Conservation (phyloP, 2,888 invertebrate genomes). For the Macrosiphum euphorbiae region DNA sequence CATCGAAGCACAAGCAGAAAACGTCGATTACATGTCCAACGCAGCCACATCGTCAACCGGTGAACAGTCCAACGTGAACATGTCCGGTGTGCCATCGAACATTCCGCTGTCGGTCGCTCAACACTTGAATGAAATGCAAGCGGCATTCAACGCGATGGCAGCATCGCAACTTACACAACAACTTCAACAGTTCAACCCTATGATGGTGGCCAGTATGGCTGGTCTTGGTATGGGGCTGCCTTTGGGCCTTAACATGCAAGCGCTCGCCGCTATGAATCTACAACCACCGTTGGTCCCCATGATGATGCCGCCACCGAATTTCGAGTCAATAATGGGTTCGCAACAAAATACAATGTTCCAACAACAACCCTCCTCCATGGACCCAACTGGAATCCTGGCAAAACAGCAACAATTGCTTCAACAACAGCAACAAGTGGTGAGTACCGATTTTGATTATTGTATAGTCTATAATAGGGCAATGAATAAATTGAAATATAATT, state of each 20-base stretch:
- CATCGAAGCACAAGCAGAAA: constrained; percentile 23
- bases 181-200: constrained; percentile 88
- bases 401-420: constrained; percentile 80
- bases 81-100: constrained; percentile 69
- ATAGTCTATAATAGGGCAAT: neutral
- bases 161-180: constrained; percentile 83
- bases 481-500: neutral
- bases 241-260: constrained; percentile 83
- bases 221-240: constrained; percentile 81
- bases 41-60: constrained; percentile 66
- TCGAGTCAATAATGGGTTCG: constrained; percentile 75
- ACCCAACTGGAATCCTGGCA: constrained; percentile 73
- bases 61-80: constrained; percentile 71
- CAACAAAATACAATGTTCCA: constrained; percentile 73
- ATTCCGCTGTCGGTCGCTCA: constrained; percentile 75
- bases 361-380: constrained; percentile 71
- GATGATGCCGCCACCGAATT: constrained; percentile 88
- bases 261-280: constrained; percentile 93
- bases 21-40: constrained; percentile 40
- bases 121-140: constrained; percentile 87
- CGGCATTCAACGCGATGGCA: constrained; percentile 84
- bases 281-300: constrained; percentile 92
- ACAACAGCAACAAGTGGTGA: constrained; percentile 79
- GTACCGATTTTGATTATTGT: constrained; percentile 66
- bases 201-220: constrained; percentile 88